Evolutionary conservation across 1,140 invertebrate genomes (phyloP).

Genomic region (Galleria mellonella): DNA sequence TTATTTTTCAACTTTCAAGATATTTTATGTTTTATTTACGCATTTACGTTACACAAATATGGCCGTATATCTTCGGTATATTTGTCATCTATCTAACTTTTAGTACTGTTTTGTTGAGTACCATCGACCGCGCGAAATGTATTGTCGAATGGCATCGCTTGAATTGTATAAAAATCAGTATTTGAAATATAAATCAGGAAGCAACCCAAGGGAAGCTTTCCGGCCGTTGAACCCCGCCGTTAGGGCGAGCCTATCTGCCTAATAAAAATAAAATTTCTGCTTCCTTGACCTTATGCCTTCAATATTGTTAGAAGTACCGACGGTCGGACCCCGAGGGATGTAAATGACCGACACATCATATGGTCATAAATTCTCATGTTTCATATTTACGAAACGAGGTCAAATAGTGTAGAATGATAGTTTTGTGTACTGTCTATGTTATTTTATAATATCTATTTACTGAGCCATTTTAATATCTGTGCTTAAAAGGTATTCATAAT

Average conservation of each 20-base stretch:
- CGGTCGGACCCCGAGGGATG: neutral
- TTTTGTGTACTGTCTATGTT: no score
- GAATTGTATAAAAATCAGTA: neutral
- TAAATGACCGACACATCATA: neutral
- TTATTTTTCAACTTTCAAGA: no score
- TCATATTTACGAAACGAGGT: neutral
- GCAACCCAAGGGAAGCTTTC: neutral
- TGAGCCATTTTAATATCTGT: no score
- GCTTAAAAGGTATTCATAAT: no score
- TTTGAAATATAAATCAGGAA: constrained; percentile 1
- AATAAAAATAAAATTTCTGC: constrained; percentile 3
- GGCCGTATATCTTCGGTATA: no score
- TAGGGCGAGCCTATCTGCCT: neutral
- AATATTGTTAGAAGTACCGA: neutral
- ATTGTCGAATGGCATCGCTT: no score
- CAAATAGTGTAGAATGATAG: constrained; percentile 1
- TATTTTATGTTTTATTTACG: no score
- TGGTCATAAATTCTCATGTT: no score
- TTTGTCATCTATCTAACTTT: no score
- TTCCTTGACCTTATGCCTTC: neutral
- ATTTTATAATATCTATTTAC: no score
- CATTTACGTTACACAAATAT: no score
- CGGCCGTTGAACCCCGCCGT: neutral
- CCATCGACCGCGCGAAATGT: neutral
- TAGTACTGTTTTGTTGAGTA: neutral